Base-by-base conservation (phyloP, 2,888 invertebrate genomes). In the Polydrusus tereticollis region DNA sequence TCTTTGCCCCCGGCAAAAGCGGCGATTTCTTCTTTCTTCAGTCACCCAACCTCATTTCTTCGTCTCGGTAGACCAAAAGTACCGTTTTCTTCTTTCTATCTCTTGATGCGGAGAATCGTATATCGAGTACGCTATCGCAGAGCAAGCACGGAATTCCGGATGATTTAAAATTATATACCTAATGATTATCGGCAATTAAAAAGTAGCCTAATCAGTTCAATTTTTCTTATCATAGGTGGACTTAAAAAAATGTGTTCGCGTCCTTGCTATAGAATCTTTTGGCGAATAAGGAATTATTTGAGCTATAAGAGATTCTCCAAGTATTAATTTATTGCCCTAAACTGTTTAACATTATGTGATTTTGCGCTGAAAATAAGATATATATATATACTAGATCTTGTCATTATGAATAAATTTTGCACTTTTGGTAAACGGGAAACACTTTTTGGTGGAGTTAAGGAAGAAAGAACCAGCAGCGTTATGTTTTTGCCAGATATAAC, bases 31-130 rank as follows among this genome's bases (percentile, higher is more conserved):
- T 71, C 70, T 77, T 79, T 77, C 79, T 78, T 77, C 79, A 80
- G 80, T 78, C 77, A 78, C 75, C 74, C 82, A 83, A 83, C 82
- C 82, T 83, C 82, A 80, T 82, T 83, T 83, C 82, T 80, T 78
- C 78, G 79, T 79, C 69, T 63, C 63, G 62, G 57, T 50, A 57
- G 67, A 68, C 52, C 65, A 68, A 64, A 69, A 73, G 73, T 73
- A 68, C 72, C 72, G 73, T 73, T 73, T 69, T 66, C 66, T 52
- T 65, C 50, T 63, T 58, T 47, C 58, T 64, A 23, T 60, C 26
- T 41, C 41, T 60, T 18, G 21, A 14, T 5, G 55, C 60, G 58
- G 12, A 58, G 45, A 29, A 62, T 55, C 62, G 36, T 26, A 64
- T 52, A 52, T 63, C 63, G 47, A 38, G 36, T 21, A 21, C 29